Evolutionary conservation across 35 echinoderm and acorn worm genomes (phyloP).

Genomic region (Holothuria glaberrima): DNA sequence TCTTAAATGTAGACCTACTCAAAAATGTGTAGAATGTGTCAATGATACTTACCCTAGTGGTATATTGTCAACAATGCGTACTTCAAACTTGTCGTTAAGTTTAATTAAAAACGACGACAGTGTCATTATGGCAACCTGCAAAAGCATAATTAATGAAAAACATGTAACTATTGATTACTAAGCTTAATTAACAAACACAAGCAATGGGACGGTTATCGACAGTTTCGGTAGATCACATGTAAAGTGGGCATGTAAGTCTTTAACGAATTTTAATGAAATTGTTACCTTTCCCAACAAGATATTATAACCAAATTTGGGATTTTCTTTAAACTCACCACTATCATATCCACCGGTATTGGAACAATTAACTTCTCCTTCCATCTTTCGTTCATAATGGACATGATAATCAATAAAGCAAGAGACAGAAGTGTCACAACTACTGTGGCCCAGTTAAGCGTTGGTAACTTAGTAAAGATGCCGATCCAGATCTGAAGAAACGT

Average conservation of each 20-base stretch:
- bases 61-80: slow-evolving; percentile 21
- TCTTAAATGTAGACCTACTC: no score
- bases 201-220: no score
- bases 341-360: slow-evolving; percentile 18
- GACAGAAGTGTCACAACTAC: background rate
- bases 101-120: background rate
- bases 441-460: slow-evolving; percentile 17
- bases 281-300: no score
- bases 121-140: slow-evolving; percentile 6
- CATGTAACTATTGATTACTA: no score
- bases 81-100: slow-evolving; percentile 22
- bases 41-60: slow-evolving; percentile 2
- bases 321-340: background rate
- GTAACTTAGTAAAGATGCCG: slow-evolving; percentile 18
- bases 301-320: no score
- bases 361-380: slow-evolving; percentile 7
- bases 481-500: slow-evolving; percentile 21
- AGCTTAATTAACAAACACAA: no score
- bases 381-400: background rate
- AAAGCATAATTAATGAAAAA: no score
- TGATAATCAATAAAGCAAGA: background rate
- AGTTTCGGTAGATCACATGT: no score
- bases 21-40: background rate
- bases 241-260: no score
- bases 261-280: no score